Conservation (phyloP, 2,888 invertebrate species). For the Steinernema carpocapsae region DNA sequence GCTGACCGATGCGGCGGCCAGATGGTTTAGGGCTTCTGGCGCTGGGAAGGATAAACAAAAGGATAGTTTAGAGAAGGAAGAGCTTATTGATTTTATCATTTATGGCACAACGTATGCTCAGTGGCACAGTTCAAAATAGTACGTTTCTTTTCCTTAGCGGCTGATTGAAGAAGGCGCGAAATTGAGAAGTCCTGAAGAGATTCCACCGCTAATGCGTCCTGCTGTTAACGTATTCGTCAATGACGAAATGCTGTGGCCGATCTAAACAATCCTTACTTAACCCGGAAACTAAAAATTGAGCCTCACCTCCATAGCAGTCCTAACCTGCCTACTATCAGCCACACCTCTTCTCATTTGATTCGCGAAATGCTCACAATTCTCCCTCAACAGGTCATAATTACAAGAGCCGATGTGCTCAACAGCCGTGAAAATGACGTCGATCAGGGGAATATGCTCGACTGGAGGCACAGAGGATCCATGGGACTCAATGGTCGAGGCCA, state of each 20-base stretch:
- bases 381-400: conserved; percentile 7
- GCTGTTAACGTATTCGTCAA: no score
- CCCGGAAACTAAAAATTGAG: neutral
- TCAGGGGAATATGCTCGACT: neutral
- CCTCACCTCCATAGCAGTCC: neutral
- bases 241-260: neutral
- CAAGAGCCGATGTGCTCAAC: neutral
- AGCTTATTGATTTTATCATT: neutral
- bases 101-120: no score
- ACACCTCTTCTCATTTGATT: conserved; percentile 8
- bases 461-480: neutral
- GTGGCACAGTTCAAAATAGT: no score
- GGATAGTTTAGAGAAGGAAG: neutral
- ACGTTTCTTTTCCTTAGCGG: no score
- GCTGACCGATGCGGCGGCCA: no score
- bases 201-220: neutral
- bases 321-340: neutral
- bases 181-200: neutral
- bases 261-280: neutral
- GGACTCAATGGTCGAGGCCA: neutral
- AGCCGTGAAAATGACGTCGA: conserved; percentile 15
- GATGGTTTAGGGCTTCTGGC: neutral
- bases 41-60: neutral
- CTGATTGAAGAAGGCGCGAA: no score
- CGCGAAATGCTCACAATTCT: conserved; percentile 25